Conservation (phyloP, 37 sponge, comb jelly and placozoan genomes). For the Beroe forskalii region DNA sequence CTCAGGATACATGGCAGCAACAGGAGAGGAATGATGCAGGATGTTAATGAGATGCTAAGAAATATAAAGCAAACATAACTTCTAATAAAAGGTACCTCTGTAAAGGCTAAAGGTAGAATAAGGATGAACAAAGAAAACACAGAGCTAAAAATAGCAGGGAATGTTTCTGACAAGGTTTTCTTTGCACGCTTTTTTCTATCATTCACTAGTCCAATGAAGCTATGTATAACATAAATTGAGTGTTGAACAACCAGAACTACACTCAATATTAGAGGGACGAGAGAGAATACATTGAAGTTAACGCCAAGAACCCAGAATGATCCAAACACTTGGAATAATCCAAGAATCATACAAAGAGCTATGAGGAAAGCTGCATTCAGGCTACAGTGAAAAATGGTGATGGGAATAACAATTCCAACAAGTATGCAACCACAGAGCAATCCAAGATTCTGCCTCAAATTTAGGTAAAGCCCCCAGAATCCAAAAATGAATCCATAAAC, state of each 20-base stretch:
- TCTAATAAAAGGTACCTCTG: slow-evolving; percentile 12
- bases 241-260: slow-evolving; percentile 32
- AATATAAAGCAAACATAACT: slow-evolving; percentile 44
- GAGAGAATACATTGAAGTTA: slow-evolving; percentile 53
- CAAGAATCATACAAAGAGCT: slow-evolving; percentile 41
- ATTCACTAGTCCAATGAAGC: slow-evolving; percentile 56
- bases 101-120: slow-evolving; percentile 42
- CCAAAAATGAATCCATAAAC: slow-evolving; percentile 63
- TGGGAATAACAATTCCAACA: slow-evolving; percentile 47
- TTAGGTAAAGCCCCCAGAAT: slow-evolving; percentile 50
- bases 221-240: slow-evolving; percentile 38
- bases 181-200: slow-evolving; percentile 60
- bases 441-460: slow-evolving; percentile 32
- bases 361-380: slow-evolving; percentile 59
- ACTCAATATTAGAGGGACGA: slow-evolving; percentile 21
- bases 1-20: slow-evolving; percentile 55
- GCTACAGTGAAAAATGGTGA: slow-evolving; percentile 24
- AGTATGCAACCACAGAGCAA: slow-evolving; percentile 52
- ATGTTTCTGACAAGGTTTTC: slow-evolving; percentile 51
- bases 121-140: slow-evolving; percentile 49
- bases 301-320: slow-evolving; percentile 48
- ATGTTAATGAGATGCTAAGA: slow-evolving; percentile 17
- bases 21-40: slow-evolving; percentile 12
- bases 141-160: slow-evolving; percentile 61
- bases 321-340: slow-evolving; percentile 62